A percentile compares a stretch with the other conserved stretches of the same genome.
phyloP scores from a whole-genome alignment of 2,113 vertebrate species.

The Balaenoptera acutorostrata region DNA sequence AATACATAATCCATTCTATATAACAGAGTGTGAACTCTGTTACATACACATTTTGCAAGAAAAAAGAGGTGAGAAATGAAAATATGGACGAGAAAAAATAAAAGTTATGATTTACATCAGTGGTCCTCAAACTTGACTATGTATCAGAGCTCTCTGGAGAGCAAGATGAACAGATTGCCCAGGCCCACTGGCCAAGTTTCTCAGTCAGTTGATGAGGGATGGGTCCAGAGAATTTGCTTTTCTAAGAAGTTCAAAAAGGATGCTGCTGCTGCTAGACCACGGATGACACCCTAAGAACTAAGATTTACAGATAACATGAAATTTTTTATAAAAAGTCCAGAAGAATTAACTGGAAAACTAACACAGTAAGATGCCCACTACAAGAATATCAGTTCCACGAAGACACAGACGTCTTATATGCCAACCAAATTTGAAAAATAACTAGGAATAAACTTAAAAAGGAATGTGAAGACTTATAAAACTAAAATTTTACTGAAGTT shows the following conservation, averaged over 20 bases:
- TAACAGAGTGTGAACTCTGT: not conserved
- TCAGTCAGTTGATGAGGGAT: not conserved
- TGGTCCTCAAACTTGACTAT: not conserved
- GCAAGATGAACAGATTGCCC: not conserved
- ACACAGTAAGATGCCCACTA: not conserved
- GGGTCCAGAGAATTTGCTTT: not conserved
- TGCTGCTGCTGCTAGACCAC: not conserved
- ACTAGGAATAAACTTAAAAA: not conserved
- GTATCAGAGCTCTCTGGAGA: not conserved
- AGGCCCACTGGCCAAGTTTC: not conserved
- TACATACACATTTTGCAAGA: not conserved
- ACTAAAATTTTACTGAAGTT: not conserved
- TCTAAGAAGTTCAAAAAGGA: not conserved
- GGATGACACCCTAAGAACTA: not conserved
- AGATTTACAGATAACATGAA: not conserved
- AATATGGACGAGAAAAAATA: not conserved
- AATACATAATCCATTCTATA: not conserved
- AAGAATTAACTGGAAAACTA: slow-evolving; percentile 1
- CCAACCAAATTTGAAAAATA: not conserved
- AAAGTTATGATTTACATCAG: not conserved
- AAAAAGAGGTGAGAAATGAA: not conserved
- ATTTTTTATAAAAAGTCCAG: not conserved
- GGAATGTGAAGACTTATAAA: not conserved
- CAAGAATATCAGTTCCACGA: not conserved
- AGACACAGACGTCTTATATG: not conserved